Evolutionary conservation across 1,140 invertebrate species (phyloP).

Genomic region (Mamestra configurata): DNA sequence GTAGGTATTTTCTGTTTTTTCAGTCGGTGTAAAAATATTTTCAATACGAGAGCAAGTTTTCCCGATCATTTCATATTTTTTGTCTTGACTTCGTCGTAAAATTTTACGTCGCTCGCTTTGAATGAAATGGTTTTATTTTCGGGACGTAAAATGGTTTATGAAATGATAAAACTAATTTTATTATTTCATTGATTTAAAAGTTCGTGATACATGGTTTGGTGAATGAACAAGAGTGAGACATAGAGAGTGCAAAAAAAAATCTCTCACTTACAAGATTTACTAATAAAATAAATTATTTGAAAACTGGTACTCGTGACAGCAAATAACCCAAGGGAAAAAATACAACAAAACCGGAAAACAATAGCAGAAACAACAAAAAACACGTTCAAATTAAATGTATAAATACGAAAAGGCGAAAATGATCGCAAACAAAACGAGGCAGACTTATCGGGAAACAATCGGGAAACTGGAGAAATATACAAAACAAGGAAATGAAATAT

Average conservation of each 20-base stretch:
- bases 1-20: too few relatives aligned
- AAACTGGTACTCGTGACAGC: background rate
- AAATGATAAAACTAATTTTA: slow-evolving; percentile 32
- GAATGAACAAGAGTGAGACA: too few relatives aligned
- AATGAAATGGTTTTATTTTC: slow-evolving; percentile 16
- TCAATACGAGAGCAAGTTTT: background rate
- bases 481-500: slow-evolving; percentile 5
- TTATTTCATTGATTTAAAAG: background rate
- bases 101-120: background rate
- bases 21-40: too few relatives aligned
- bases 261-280: too few relatives aligned
- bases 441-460: slow-evolving; percentile 9
- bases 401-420: slow-evolving; percentile 23
- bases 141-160: slow-evolving; percentile 28
- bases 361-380: background rate
- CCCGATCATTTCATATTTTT: background rate
- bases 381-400: slow-evolving; percentile 4
- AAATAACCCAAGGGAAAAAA: background rate
- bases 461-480: background rate
- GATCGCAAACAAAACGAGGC: background rate
- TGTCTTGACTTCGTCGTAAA: slow-evolving; percentile 1
- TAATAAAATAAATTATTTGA: too few relatives aligned
- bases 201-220: too few relatives aligned
- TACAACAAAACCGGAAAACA: background rate
- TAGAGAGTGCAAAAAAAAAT: too few relatives aligned